Evolutionary conservation across 1,140 invertebrate genomes (phyloP).

Genomic region (Ceratosolen solmsi): DNA sequence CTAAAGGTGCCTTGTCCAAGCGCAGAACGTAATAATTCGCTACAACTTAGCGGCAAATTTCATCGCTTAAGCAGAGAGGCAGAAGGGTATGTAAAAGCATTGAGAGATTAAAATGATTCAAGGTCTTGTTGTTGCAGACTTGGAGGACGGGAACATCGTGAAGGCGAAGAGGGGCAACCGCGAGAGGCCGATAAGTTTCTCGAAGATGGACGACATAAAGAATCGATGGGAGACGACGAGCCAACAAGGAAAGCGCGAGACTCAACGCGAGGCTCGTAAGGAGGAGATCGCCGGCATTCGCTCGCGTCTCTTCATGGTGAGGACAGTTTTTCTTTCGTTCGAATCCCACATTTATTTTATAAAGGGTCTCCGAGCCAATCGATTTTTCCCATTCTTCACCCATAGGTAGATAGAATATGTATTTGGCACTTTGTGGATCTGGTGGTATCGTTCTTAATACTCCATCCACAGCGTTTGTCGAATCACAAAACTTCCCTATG

Average conservation of each 20-base stretch:
- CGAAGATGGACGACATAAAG: constrained; percentile 88
- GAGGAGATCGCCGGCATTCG: constrained; percentile 90
- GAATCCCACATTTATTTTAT: background rate
- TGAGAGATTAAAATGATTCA: constrained; percentile 9
- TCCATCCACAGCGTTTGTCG: too few relatives aligned
- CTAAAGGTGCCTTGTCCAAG: too few relatives aligned
- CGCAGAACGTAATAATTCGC: too few relatives aligned
- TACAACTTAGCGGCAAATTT: too few relatives aligned
- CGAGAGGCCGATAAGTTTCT: constrained; percentile 85
- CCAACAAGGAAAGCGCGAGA: constrained; percentile 77
- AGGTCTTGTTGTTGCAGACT: constrained; percentile 60
- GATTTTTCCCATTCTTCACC: too few relatives aligned
- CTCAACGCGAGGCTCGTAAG: constrained; percentile 86
- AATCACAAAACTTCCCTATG: too few relatives aligned
- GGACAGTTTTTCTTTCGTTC: background rate
- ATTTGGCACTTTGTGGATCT: too few relatives aligned
- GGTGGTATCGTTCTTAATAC: too few relatives aligned
- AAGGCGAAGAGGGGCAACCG: constrained; percentile 74
- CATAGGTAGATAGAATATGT: too few relatives aligned
- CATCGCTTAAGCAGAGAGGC: too few relatives aligned
- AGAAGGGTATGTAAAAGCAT: too few relatives aligned
- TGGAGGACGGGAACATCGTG: constrained; percentile 70
- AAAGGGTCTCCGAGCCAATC: too few relatives aligned
- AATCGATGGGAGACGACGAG: constrained; percentile 83
- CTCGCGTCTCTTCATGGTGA: constrained; percentile 86